These are phyloP conservation scores for Hirundichthys speculiger DNA, from an alignment of 2,113 vertebrate genomes.

Conservation along the genomic window DNA sequence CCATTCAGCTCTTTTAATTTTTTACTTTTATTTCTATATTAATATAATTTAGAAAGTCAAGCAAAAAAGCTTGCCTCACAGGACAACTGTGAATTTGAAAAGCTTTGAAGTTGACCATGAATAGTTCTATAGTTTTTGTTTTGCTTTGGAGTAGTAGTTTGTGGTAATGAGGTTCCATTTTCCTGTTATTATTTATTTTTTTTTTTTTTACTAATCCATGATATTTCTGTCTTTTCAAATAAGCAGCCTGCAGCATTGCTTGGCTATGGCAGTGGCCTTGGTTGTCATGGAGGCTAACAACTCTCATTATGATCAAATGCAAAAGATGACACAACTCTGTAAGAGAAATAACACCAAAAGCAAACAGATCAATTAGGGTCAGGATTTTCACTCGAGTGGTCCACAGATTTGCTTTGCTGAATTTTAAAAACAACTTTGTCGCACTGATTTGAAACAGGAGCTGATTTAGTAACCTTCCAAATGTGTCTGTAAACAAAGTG, in stretches of 20 bases:
- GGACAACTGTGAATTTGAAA: conserved; percentile 1
- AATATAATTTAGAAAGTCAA: too few relatives aligned
- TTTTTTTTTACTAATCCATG: conserved; percentile 30
- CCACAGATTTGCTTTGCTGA: conserved; percentile 26
- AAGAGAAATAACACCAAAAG: conserved; percentile 51
- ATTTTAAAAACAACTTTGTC: conserved; percentile 19
- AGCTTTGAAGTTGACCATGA: conserved; percentile 5
- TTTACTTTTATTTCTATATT: too few relatives aligned
- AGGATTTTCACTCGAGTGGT: conserved; percentile 49
- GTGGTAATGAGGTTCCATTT: conserved; percentile 21
- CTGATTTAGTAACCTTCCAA: conserved; percentile 40
- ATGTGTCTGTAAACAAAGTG: conserved; percentile 39
- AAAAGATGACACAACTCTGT: conserved; percentile 55
- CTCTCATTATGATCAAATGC: conserved; percentile 71
- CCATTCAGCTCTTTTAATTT: conserved; percentile 6
- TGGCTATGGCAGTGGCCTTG: conserved; percentile 59
- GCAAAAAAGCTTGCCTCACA: background rate
- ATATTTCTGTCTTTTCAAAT: conserved; percentile 67
- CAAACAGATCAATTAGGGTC: conserved; percentile 68
- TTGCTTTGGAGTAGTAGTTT: conserved; percentile 13
- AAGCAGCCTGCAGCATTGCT: conserved; percentile 54
- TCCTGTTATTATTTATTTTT: conserved; percentile 22
- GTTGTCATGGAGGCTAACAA: conserved; percentile 75
- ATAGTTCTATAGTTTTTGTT: background rate
- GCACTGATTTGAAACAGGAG: conserved; percentile 32